A percentile compares a stretch with the other conserved stretches of the same genome.
Conservation (phyloP, 2,113 vertebrate genomes). For the Spea multiplicata region DNA sequence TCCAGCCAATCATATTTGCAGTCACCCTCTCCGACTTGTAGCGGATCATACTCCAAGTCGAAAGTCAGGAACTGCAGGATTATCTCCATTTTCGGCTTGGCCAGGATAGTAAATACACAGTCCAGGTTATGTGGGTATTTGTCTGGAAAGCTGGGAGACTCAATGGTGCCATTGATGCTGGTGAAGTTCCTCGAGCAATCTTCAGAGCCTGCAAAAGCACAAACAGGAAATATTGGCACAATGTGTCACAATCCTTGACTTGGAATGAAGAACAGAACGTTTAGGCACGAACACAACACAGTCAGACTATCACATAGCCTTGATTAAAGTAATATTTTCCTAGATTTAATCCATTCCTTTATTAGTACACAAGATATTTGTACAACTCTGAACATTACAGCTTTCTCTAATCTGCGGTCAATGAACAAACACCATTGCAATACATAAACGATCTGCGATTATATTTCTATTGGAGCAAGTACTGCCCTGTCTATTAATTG, state of each 20-base stretch:
- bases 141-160: constrained; percentile 93
- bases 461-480: too few species aligned
- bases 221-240: constrained; percentile 30
- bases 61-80: constrained; percentile 90
- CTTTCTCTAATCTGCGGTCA: not conserved
- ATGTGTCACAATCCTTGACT: not conserved
- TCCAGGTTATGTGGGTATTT: constrained; percentile 98
- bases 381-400: not conserved
- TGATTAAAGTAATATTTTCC: not conserved
- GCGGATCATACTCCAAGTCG: constrained; percentile 93
- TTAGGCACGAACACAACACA: too few species aligned
- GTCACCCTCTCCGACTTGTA: constrained; percentile 87
- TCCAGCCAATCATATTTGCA: constrained; percentile 98
- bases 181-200: constrained; percentile 97
- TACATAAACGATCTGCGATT: too few species aligned
- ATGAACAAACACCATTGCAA: not conserved
- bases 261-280: too few species aligned
- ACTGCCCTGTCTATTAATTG: too few species aligned
- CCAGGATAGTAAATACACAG: constrained; percentile 91
- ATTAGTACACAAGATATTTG: not conserved
- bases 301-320: too few species aligned
- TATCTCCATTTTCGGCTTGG: constrained; percentile 92
- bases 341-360: not conserved
- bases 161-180: constrained; percentile 81
- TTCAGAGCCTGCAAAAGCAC: constrained; percentile 80